phyloP scores from a whole-genome alignment of 2,888 invertebrate species.

The Tromatobia lineatoria region DNA sequence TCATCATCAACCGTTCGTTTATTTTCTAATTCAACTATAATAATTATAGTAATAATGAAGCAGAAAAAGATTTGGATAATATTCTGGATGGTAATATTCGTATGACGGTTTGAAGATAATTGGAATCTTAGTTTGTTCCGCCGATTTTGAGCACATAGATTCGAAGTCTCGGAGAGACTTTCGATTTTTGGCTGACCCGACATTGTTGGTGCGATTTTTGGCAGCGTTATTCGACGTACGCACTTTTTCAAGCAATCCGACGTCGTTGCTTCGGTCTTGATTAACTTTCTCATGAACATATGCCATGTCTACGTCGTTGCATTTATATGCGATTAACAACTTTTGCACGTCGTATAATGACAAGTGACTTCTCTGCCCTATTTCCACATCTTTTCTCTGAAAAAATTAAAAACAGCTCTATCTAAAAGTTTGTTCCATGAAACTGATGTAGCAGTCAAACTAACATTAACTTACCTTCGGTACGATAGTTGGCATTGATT shows the following conservation, averaged over 20 bases:
- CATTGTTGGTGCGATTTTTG: neutral
- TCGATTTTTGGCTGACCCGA: neutral
- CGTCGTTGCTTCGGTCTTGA: neutral
- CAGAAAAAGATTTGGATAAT: neutral
- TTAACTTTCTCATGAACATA: neutral
- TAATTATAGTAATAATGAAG: neutral
- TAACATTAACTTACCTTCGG: constrained; percentile 55
- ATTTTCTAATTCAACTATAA: constrained; percentile 9
- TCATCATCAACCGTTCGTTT: neutral
- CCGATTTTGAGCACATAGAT: neutral
- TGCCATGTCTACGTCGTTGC: constrained; percentile 6
- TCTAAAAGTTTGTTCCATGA: neutral
- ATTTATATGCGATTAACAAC: constrained; percentile 67
- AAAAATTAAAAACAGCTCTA: constrained; percentile 16
- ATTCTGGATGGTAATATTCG: neutral
- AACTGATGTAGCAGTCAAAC: neutral
- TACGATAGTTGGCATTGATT: constrained; percentile 55
- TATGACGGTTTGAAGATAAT: neutral
- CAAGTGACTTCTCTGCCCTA: constrained; percentile 68
- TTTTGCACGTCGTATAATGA: constrained; percentile 68
- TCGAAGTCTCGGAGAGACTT: neutral
- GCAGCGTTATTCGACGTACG: neutral
- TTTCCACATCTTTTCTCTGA: constrained; percentile 47
- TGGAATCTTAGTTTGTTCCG: neutral
- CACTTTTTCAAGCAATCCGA: neutral